These are phyloP conservation scores for Agrotis exclamationis DNA, from an alignment of 2,888 invertebrate genomes.

Conservation along the genomic window DNA sequence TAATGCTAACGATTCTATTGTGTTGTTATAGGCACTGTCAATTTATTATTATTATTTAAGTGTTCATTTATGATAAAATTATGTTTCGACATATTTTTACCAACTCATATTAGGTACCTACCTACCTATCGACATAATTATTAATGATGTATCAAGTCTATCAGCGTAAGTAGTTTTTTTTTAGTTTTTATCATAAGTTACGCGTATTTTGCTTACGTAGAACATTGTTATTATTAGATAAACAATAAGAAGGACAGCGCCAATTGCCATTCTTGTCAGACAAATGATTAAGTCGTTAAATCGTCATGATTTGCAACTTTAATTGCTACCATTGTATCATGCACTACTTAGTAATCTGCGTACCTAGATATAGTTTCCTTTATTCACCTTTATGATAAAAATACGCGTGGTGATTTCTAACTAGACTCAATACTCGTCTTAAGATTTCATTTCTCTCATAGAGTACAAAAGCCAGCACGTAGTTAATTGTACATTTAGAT, in stretches of 20 bases:
- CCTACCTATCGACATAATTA: not conserved
- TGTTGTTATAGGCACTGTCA: constrained; percentile 23
- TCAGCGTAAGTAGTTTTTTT: not conserved
- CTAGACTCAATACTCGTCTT: constrained; percentile 21
- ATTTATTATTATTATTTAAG: constrained; percentile 20
- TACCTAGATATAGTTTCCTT: constrained; percentile 40
- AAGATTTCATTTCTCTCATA: constrained; percentile 49
- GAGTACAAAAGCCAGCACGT: constrained; percentile 41
- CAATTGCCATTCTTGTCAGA: constrained; percentile 33
- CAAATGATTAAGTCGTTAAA: constrained; percentile 34
- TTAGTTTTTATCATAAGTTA: not conserved
- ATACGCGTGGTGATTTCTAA: constrained; percentile 37
- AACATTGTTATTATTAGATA: constrained; percentile 10
- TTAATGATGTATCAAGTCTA: constrained; percentile 1
- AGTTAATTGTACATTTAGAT: constrained; percentile 62
- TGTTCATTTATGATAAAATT: constrained; percentile 16
- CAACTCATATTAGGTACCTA: not conserved
- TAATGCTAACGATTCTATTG: constrained; percentile 40
- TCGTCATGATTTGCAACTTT: constrained; percentile 29
- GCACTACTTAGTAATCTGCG: constrained; percentile 38
- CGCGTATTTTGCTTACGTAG: not conserved
- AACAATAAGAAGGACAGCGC: not conserved
- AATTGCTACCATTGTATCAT: constrained; percentile 31
- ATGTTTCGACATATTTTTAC: constrained; percentile 8
- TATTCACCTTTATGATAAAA: constrained; percentile 35